Conservation (phyloP, 1,140 invertebrate genomes). For the Leucophenga varia region DNA sequence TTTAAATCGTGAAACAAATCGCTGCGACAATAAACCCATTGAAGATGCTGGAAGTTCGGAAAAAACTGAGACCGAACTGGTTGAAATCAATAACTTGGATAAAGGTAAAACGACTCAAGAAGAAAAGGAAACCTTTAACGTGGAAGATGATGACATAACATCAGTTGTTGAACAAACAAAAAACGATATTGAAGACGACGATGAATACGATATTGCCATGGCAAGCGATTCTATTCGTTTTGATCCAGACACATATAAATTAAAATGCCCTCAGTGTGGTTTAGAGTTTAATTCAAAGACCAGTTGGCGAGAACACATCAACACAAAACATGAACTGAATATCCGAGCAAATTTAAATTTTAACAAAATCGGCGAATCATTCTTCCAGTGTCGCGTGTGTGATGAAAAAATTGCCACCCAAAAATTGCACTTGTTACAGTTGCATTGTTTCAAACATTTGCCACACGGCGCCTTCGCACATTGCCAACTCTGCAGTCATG, state of each 20-base stretch:
- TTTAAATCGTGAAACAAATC: conserved; percentile 42
- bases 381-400: conserved; percentile 40
- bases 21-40: conserved; percentile 32
- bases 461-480: conserved; percentile 40
- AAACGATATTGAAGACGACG: too few relatives aligned
- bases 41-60: too few relatives aligned
- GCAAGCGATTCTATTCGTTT: too few relatives aligned
- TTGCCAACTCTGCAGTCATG: conserved; percentile 30
- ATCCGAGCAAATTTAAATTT: conserved; percentile 32
- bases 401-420: conserved; percentile 36
- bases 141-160: too few relatives aligned
- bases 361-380: conserved; percentile 25
- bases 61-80: too few relatives aligned
- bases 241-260: conserved; percentile 19
- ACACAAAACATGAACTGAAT: conserved; percentile 30
- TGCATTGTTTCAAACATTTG: conserved; percentile 41
- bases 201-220: too few relatives aligned
- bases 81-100: too few relatives aligned
- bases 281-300: conserved; percentile 26
- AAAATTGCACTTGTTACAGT: conserved; percentile 30
- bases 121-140: too few relatives aligned
- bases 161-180: too few relatives aligned
- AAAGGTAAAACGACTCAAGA: too few relatives aligned
- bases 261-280: conserved; percentile 44
- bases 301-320: conserved; percentile 41